Conservation (phyloP, 2,797 vertebrate species). For the Neosilurus mollespiculum region DNA sequence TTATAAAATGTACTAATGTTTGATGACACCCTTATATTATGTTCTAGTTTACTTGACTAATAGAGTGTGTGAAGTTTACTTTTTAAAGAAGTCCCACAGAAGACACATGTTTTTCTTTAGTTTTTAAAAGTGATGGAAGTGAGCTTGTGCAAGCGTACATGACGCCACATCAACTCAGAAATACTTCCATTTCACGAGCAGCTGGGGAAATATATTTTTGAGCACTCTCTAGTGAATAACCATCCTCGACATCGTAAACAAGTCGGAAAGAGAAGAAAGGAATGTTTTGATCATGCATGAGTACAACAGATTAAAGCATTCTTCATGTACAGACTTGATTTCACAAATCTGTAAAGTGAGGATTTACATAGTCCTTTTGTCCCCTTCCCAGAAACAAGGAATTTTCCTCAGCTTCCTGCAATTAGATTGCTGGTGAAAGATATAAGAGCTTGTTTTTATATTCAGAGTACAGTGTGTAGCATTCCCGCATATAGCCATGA, state of each 20-base stretch:
- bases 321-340: background rate
- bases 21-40: background rate
- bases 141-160: background rate
- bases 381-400: conserved; percentile 5
- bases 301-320: background rate
- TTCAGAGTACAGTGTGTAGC: background rate
- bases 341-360: background rate
- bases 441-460: conserved; percentile 14
- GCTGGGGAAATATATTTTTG: background rate
- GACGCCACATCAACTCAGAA: background rate
- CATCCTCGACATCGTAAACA: background rate
- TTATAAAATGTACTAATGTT: background rate
- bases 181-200: background rate
- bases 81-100: background rate
- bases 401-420: conserved; percentile 2
- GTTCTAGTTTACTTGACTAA: background rate
- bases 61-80: background rate
- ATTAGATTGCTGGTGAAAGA: background rate
- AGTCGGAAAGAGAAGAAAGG: background rate
- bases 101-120: no score
- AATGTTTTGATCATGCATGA: background rate
- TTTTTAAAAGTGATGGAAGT: background rate
- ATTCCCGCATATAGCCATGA: background rate
- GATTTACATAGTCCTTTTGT: background rate
- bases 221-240: background rate